phyloP scores from a whole-genome alignment of 2,888 invertebrate species.

The Andrena camellia region DNA sequence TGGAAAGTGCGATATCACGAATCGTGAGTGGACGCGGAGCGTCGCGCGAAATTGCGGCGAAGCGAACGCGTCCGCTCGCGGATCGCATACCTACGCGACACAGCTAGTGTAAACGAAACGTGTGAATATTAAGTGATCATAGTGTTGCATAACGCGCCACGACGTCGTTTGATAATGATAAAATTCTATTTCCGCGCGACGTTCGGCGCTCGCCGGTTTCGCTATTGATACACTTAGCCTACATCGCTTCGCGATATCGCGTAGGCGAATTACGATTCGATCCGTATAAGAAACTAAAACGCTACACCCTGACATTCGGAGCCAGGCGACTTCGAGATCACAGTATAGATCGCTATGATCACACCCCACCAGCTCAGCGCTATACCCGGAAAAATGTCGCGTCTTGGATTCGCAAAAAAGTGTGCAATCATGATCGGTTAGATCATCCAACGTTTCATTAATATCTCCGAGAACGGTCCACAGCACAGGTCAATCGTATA shows the following conservation, averaged over 20 bases:
- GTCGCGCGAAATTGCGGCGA: slow-evolving; percentile 1
- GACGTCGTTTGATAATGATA: slow-evolving; percentile 60
- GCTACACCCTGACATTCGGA: background rate
- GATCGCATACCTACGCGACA: slow-evolving; percentile 30
- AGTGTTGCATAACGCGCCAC: slow-evolving; percentile 49
- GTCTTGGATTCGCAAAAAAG: slow-evolving; percentile 15
- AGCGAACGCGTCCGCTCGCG: background rate
- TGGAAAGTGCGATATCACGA: background rate
- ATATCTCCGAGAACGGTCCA: slow-evolving; percentile 43
- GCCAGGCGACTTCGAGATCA: background rate
- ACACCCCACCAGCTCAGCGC: background rate
- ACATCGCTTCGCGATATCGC: background rate
- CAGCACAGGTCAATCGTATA: slow-evolving; percentile 65
- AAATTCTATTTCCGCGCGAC: slow-evolving; percentile 49
- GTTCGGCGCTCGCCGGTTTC: slow-evolving; percentile 5
- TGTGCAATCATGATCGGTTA: slow-evolving; percentile 48
- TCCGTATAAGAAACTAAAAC: background rate
- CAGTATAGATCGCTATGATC: background rate
- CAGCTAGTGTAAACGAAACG: slow-evolving; percentile 39
- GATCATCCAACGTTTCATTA: slow-evolving; percentile 56
- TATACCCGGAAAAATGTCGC: background rate
- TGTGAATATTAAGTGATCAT: slow-evolving; percentile 50
- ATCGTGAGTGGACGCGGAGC: background rate
- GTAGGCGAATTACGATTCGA: background rate
- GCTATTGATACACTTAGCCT: slow-evolving; percentile 23